Conservation (phyloP, 1,140 invertebrate species). For the Drosophila varians region DNA sequence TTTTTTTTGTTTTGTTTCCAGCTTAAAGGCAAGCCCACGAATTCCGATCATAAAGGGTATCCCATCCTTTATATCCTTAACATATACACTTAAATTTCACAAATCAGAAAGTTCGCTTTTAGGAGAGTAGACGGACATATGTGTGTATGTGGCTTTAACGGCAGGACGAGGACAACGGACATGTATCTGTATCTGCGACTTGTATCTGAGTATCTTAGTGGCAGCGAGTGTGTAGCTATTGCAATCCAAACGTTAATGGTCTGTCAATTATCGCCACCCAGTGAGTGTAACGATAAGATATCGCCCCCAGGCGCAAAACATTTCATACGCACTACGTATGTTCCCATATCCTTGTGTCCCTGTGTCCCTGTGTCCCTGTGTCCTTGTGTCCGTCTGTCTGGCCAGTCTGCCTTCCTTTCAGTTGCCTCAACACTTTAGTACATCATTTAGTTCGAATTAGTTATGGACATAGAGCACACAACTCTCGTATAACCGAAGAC, state of each 20-base stretch:
- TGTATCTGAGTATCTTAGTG: constrained; percentile 16
- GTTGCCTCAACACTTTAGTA: constrained; percentile 72
- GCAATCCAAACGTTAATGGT: constrained; percentile 81
- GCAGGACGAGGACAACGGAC: constrained; percentile 11
- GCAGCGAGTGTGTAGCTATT: constrained; percentile 9
- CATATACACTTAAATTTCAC: background rate
- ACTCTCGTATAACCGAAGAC: constrained; percentile 11
- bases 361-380: constrained; percentile 5
- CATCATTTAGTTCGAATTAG: constrained; percentile 80
- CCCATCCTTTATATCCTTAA: background rate
- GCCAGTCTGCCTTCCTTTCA: constrained; percentile 9
- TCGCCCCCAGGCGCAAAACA: constrained; percentile 56
- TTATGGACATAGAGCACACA: constrained; percentile 68
- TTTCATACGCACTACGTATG: constrained; percentile 25
- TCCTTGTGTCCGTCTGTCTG: constrained; percentile 7
- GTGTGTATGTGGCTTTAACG: constrained; percentile 54
- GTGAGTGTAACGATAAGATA: constrained; percentile 81
- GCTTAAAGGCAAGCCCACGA: background rate
- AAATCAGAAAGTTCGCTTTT: constrained; percentile 20
- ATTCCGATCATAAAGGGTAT: background rate
- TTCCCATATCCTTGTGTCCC: constrained; percentile 13
- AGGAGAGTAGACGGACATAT: constrained; percentile 10
- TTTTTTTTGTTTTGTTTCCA: background rate
- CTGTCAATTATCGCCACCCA: constrained; percentile 81
- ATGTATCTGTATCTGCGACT: constrained; percentile 16